Conservation (phyloP, 2,113 vertebrate genomes). For the Vulpes vulpes region DNA sequence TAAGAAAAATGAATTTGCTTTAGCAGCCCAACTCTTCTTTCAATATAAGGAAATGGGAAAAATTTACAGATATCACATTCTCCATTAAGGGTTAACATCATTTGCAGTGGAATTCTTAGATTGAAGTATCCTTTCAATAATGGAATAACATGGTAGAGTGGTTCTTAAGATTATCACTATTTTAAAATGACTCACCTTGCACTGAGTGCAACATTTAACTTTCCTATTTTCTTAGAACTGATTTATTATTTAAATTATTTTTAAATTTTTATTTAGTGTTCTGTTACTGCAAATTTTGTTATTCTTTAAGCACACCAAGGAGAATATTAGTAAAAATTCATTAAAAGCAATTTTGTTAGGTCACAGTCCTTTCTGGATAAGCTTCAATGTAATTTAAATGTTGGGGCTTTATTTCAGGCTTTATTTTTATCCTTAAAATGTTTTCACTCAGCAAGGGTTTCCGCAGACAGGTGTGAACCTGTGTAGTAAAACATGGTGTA, state of each 20-base stretch:
- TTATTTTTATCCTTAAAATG: conserved; percentile 28
- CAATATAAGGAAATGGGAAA: neutral
- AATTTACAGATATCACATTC: neutral
- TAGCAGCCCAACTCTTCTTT: conserved; percentile 26
- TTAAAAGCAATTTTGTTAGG: conserved; percentile 38
- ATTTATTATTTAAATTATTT: conserved; percentile 45
- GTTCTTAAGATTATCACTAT: conserved; percentile 53
- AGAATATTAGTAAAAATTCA: neutral
- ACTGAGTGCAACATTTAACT: neutral
- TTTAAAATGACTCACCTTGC: conserved; percentile 50
- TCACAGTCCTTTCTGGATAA: conserved; percentile 38
- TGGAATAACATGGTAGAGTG: neutral
- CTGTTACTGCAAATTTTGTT: neutral
- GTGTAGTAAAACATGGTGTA: neutral
- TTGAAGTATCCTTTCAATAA: conserved; percentile 1
- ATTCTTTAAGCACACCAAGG: conserved; percentile 16
- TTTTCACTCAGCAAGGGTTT: neutral
- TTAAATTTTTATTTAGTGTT: conserved; percentile 32
- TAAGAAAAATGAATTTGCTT: conserved; percentile 62
- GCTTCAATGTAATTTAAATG: conserved; percentile 6
- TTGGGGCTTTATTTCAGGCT: conserved; percentile 35
- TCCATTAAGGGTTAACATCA: neutral
- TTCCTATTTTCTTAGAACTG: conserved; percentile 34
- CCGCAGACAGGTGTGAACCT: neutral
- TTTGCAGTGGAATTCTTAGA: neutral